Base-by-base conservation (phyloP, 2,888 invertebrate genomes). In the Sphaerophoria taeniata region DNA sequence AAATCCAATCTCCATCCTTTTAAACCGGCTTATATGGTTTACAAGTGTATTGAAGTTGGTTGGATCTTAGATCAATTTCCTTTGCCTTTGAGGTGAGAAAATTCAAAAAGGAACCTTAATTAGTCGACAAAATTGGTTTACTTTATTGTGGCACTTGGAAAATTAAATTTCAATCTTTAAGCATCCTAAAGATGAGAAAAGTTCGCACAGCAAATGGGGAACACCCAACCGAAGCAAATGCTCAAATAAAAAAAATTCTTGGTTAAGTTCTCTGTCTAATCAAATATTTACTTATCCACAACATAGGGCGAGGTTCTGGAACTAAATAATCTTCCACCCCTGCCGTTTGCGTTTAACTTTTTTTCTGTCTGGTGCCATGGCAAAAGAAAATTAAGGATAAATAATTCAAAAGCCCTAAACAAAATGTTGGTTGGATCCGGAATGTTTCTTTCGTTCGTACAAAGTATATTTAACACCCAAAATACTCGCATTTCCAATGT, bases 401-500 rank as follows among this genome's bases (percentile, higher is more conserved):
- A 84, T 84, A 84, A 84, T 84, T 84, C 74, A 84, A 84, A 79
- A 67, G 79, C 78, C 71, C 53, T 39, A 63, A 83, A 74, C 74
- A 63, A 83, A 78, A 73, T 67, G 72, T 63, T 51, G 61, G 51
- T 11, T 39, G 24, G 24, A 24, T 24, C 24, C 24, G 55, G 75
- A 74, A 76, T 65, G 51, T 63, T 65, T 71, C 77, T 76, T 75
- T 75, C 49, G 70, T 14, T 24, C 24, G 24, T 24, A 24, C 24
- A 24, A 24, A 24, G 49, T 63, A 69, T 47, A 60, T 11, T 33
- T 39, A 74, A 51, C 47, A 77, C 33, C 53, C 14, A 31, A 51
- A 34, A 39, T 56, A 43, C 34, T 47, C 34, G 12, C 56, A 12
- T 36, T 58, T 9, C 39, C 6, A 24, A 2, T 12, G 16, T 60